A percentile compares a stretch with the other conserved stretches of the same genome.
Evolutionary conservation across 2,113 vertebrate genomes (phyloP).

Genomic region (Nothocercus julius): DNA sequence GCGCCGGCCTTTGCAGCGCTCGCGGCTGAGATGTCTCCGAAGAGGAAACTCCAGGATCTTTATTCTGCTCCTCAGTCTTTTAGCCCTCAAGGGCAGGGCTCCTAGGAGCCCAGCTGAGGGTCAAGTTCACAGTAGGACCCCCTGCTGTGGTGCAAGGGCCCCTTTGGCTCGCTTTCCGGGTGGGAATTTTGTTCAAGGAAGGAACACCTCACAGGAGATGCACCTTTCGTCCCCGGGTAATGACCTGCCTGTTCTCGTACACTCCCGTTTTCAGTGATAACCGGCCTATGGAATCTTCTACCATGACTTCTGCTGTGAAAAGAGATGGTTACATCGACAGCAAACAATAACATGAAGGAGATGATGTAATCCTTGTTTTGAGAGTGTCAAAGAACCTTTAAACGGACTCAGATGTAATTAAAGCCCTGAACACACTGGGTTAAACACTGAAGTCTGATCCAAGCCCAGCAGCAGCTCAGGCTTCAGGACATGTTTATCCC

Average conservation of each 20-base stretch:
- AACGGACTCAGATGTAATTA: neutral
- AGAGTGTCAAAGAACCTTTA: neutral
- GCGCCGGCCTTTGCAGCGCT: neutral
- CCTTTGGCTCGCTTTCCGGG: neutral
- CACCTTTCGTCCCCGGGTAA: neutral
- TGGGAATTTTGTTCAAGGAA: neutral
- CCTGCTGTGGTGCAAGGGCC: neutral
- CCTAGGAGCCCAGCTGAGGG: too few relatives aligned
- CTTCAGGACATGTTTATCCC: neutral
- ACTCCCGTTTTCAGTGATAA: neutral
- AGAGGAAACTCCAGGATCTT: neutral
- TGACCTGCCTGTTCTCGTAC: neutral
- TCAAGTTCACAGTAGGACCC: neutral
- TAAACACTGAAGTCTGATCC: neutral
- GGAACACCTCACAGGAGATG: neutral
- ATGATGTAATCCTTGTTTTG: neutral
- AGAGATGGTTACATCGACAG: accelerated
- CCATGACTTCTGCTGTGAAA: neutral
- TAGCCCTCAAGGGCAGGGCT: neutral
- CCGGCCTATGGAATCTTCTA: neutral
- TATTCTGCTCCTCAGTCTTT: neutral
- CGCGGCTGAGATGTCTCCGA: neutral
- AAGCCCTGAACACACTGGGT: neutral
- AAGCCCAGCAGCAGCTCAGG: neutral
- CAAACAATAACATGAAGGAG: accelerated